These are phyloP conservation scores for Falcunculus frontatus DNA, from an alignment of 2,113 vertebrate genomes.

Conservation along the genomic window DNA sequence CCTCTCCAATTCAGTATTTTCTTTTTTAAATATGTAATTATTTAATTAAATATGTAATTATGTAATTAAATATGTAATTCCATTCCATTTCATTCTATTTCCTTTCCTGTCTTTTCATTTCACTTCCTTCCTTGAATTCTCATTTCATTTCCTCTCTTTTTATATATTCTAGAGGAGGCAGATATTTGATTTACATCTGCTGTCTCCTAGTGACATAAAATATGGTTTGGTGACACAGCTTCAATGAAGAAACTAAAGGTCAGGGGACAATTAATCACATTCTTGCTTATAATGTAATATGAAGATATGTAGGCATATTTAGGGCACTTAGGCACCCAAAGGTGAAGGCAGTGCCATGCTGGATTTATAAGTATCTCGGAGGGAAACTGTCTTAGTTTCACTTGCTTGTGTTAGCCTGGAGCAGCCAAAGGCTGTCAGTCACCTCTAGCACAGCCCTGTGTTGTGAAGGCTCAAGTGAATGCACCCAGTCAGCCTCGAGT, in stretches of 20 bases:
- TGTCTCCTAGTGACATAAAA: slow-evolving; percentile 7
- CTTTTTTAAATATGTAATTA: neutral
- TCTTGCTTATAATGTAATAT: neutral
- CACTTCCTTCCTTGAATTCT: neutral
- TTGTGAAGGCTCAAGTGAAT: neutral
- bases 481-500: neutral
- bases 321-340: neutral
- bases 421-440: neutral
- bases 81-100: neutral
- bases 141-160: neutral
- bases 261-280: slow-evolving; percentile 7
- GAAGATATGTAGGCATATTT: neutral
- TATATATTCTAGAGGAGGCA: neutral
- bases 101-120: neutral
- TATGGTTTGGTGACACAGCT: neutral
- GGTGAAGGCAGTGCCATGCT: neutral
- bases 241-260: neutral
- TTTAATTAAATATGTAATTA: neutral
- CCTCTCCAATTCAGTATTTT: neutral
- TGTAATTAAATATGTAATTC: too few relatives aligned
- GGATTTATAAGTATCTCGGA: neutral
- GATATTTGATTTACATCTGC: neutral
- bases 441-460: neutral
- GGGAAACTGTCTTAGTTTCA: neutral
- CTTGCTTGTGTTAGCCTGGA: neutral